Percentiles rank a stretch among this genome's conserved stretches.
Evolutionary conservation across 2,797 vertebrate genomes (phyloP).

Genomic region (Cyclopterus lumpus): DNA sequence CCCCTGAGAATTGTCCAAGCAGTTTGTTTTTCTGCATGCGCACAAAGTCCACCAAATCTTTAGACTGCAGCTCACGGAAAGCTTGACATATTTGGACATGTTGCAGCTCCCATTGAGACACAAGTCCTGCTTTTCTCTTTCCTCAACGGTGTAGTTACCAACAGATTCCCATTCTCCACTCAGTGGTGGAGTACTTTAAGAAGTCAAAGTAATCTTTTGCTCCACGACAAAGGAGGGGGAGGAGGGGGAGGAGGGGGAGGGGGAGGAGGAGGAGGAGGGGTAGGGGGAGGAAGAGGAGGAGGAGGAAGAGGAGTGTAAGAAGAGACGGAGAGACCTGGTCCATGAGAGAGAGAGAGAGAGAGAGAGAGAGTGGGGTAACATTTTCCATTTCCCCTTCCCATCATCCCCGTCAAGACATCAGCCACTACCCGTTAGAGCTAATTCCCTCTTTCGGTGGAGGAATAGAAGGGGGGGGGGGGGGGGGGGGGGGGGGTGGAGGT

Average conservation of each 20-base stretch:
- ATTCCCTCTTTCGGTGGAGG: conserved; percentile 52
- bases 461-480: background rate
- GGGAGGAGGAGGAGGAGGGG: conserved; percentile 6
- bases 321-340: conserved; percentile 41
- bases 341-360: conserved; percentile 4
- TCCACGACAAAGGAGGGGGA: conserved; percentile 49
- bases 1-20: conserved; percentile 49
- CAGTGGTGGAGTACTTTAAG: too few species aligned
- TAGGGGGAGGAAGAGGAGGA: conserved; percentile 18
- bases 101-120: conserved; percentile 2
- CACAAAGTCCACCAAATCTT: conserved; percentile 54
- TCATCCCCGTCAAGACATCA: conserved; percentile 69
- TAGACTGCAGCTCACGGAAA: conserved; percentile 5
- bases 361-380: conserved; percentile 62
- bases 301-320: conserved; percentile 47
- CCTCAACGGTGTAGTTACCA: background rate
- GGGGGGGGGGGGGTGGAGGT: conserved; percentile 43
- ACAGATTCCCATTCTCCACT: background rate
- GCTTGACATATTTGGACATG: background rate
- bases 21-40: conserved; percentile 34
- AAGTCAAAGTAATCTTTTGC: too few species aligned
- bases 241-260: conserved; percentile 8
- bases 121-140: background rate
- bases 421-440: conserved; percentile 50
- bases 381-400: conserved; percentile 81